phyloP scores from a whole-genome alignment of 2,797 vertebrate species.

The Pipistrellus kuhlii region DNA sequence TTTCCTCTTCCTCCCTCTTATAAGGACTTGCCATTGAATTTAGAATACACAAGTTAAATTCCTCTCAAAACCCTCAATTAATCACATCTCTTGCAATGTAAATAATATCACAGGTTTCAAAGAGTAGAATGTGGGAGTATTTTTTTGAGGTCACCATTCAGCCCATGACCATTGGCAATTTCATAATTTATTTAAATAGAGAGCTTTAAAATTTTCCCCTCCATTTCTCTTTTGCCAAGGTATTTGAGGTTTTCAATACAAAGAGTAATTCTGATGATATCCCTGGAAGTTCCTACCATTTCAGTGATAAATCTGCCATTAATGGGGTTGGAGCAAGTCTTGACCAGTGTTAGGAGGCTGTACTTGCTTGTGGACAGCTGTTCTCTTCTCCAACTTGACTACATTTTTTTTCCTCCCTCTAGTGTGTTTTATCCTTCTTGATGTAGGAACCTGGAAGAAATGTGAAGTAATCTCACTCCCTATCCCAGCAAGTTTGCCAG shows the following conservation, averaged over 20 bases:
- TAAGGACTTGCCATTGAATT: neutral
- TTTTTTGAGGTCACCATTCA: neutral
- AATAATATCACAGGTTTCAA: neutral
- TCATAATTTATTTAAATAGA: neutral
- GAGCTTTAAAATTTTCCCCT: neutral
- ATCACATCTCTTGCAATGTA: neutral
- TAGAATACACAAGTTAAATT: neutral
- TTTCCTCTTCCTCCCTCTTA: neutral
- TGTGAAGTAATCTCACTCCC: neutral
- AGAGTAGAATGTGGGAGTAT: too few relatives aligned
- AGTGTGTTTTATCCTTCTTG: neutral
- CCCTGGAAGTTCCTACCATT: neutral
- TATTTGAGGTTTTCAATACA: neutral
- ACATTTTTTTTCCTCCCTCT: neutral
- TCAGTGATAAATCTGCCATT: neutral
- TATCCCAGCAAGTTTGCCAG: neutral
- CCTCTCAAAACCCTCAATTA: neutral
- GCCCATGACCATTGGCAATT: neutral
- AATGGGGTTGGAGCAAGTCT: neutral
- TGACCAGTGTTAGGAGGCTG: neutral
- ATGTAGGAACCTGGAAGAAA: neutral
- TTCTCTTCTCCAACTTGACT: neutral
- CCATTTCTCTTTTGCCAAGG: neutral
- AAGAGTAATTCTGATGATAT: neutral
- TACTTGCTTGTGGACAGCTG: accelerated